Base-by-base conservation (phyloP, 2,797 vertebrate species). In the Avahi laniger region DNA sequence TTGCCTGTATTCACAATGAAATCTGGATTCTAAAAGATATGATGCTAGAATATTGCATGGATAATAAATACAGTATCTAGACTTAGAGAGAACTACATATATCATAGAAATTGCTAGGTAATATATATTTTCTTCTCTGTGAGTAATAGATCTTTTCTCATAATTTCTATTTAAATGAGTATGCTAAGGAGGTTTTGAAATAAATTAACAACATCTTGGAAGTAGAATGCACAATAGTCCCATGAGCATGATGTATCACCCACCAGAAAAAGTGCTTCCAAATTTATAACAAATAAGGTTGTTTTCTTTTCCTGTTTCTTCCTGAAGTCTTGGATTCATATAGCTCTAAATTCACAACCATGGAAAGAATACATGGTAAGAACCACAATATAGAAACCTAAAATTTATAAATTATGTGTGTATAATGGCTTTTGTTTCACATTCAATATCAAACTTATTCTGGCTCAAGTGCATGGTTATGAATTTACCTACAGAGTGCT, bases 131-230 rank as follows among this genome's bases (percentile, higher is more conserved):
- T 84, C 9, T 93, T 82, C 15, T 12, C 94, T 22, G 59, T 72
- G 65, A 96, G 33, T 79, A 95, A 79, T 75, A 69, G 35, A 15
- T 57, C 8, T 22, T 75, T 95, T 80, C 48, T 88, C 35, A 83
- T 80, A 90, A 85, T 92, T 95, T 96, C 89, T 92, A 92, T 89
- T 96, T 79, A 95, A 80, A 70, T 95, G 79, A 94, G 14, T 89
- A 87, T 96, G 33, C 81, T 95, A 69, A 95, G 48, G 38, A 87
- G 20, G 13, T 72, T 94, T 89, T 75, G 35, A 95, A 95, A 97
- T 95, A 93, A 95, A 95, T 97, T 95, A 26, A 20, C 22, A 30
- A 30, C 35, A 75, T 89, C 63, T 97, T 87, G 65, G 69, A 94
- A 94, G 87, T 59, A 72, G 69, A 96, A 95, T 63, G 22, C 43